Evolutionary conservation across 2,888 invertebrate species (phyloP).

Genomic region (Aphidoletes aphidimyza): DNA sequence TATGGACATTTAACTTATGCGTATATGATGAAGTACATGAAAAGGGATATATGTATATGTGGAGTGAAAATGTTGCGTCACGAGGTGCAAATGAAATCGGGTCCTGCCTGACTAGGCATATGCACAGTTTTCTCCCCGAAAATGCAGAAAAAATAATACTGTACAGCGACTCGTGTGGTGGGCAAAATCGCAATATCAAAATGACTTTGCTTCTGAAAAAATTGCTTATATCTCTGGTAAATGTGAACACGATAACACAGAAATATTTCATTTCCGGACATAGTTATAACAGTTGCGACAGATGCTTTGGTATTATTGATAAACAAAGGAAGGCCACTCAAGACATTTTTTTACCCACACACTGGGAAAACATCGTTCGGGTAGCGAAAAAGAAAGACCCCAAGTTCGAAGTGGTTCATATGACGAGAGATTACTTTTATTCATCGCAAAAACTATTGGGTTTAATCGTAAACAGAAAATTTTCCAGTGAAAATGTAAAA

Average conservation of each 20-base stretch:
- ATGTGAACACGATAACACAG: background rate
- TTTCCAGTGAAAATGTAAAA: background rate
- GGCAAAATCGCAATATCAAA: background rate
- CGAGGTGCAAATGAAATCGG: background rate
- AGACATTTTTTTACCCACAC: background rate
- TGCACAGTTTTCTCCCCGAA: background rate
- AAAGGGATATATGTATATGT: background rate
- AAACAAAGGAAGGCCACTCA: background rate
- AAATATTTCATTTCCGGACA: background rate
- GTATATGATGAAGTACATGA: background rate
- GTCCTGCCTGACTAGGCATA: background rate
- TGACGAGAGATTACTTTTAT: background rate
- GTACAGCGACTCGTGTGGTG: background rate
- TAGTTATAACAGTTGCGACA: conserved; percentile 13
- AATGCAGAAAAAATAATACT: background rate
- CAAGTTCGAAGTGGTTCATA: background rate
- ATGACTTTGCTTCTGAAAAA: background rate
- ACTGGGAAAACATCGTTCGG: background rate
- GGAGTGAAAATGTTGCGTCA: background rate
- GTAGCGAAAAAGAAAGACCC: background rate
- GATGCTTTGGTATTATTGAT: background rate
- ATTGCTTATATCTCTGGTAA: background rate
- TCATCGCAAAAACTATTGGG: background rate
- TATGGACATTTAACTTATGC: background rate
- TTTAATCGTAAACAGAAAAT: background rate